These are phyloP conservation scores for Pogoniulus pusillus DNA, from an alignment of 2,797 vertebrate genomes.

Conservation along the genomic window DNA sequence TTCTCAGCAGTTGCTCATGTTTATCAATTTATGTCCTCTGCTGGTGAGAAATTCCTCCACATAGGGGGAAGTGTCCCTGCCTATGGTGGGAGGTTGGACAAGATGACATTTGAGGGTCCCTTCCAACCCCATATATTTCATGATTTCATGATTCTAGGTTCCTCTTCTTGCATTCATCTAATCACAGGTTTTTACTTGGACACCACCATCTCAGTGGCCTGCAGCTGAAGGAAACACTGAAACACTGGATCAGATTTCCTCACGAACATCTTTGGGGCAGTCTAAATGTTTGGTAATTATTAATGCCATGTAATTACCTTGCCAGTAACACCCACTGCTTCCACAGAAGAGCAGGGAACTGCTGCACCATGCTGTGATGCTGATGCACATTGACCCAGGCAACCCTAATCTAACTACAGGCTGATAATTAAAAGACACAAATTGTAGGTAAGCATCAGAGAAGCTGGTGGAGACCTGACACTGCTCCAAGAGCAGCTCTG, in stretches of 20 bases:
- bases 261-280: neutral
- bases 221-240: neutral
- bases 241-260: accelerated
- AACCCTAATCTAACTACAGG: accelerated
- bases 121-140: no score
- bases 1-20: no score
- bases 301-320: neutral
- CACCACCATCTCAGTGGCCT: neutral
- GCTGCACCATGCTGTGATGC: neutral
- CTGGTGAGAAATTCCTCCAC: no score
- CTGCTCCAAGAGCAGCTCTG: neutral
- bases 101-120: no score
- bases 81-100: no score
- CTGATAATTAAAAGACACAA: neutral
- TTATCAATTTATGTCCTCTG: no score
- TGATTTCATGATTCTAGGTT: neutral
- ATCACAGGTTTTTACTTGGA: neutral
- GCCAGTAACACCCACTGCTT: neutral
- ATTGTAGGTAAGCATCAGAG: accelerated
- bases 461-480: neutral
- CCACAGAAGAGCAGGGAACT: neutral
- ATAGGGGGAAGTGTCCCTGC: no score
- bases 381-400: neutral
- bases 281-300: neutral
- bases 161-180: neutral